Evolutionary conservation across 2,113 vertebrate species (phyloP), one percentile per base, ranked within the genome.

Genomic region (Nicator chloris): DNA sequence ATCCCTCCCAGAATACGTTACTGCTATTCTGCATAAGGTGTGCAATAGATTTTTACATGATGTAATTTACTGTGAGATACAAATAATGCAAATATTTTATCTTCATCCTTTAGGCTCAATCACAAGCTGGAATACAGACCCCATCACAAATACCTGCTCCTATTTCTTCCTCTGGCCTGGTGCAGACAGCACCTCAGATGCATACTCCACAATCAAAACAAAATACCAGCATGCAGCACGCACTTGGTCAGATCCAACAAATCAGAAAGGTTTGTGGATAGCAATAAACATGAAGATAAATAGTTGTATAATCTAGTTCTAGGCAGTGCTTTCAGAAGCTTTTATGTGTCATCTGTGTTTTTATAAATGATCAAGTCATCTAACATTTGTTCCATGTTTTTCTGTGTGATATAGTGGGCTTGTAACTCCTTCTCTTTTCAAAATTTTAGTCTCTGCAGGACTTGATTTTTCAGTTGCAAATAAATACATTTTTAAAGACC

Each of bases 201-300:
- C 96, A 98, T 95, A 96, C 97, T 96, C 94, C 97, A 95, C 97
- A 97, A 83, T 95, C 97, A 93, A 98, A 98, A 90, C 98, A 92
- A 94, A 98, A 98, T 24, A 56, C 96, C 53, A 97, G 97, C 90
- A 92, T 93, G 12, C 98, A 98, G 65, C 98, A 97, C 3, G 93
- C 98, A 76, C 98, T 97, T 82, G 93, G 84, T 92, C 98, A 98
- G 83, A 97, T 95, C 49, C 98, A 97, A 65, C 98, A 97, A 82
- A 93, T 97, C 92, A 96, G 98, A 97, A 98, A 98, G 98, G 99
- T 99, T 82, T 97, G 98, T 97, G 96, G 88, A 44, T 39, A 78
- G 84, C 45, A 28, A 4, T 42, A 93, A 95, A 54, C 82, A 53
- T 51, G 60, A 73, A 23, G 17, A 86, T 60, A 70, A 59, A 44